Conservation (phyloP, 1,140 invertebrate species). For the Lepidostoma basale region DNA sequence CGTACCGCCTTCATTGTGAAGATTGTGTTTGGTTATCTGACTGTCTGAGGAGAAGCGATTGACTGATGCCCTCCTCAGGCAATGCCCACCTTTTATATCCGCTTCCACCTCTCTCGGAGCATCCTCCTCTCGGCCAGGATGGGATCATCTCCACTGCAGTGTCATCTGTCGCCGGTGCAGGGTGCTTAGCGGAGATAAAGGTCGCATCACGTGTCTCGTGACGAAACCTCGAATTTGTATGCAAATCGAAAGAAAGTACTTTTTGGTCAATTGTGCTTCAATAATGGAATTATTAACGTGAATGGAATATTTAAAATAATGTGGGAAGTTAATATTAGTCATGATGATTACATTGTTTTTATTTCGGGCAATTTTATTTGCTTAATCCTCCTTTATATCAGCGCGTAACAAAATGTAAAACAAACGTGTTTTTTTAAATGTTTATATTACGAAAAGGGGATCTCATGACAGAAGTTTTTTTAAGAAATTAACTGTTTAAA, state of each 20-base stretch:
- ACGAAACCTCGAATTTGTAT: neutral
- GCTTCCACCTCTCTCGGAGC: conserved; percentile 7
- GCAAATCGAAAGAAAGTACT: conserved; percentile 6
- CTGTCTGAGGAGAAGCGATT: conserved; percentile 21
- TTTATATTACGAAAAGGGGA: no score
- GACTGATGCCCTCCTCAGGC: conserved; percentile 25
- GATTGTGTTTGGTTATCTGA: conserved; percentile 9
- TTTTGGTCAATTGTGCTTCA: neutral
- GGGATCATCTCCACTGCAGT: conserved; percentile 9
- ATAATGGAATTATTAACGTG: neutral
- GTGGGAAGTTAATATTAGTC: no score
- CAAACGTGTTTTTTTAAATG: no score
- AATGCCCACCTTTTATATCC: conserved; percentile 27
- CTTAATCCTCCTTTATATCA: no score
- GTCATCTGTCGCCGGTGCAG: neutral
- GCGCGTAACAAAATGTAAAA: no score
- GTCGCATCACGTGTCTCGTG: neutral
- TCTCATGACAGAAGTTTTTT: no score
- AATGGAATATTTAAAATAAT: neutral
- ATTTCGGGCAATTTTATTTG: no score
- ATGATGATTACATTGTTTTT: no score
- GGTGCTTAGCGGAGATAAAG: neutral
- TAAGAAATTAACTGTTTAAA: no score
- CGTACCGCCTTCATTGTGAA: conserved; percentile 38
- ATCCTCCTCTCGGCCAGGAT: neutral